Conservation (phyloP, 2,113 vertebrate species). For the Macrotus californicus region DNA sequence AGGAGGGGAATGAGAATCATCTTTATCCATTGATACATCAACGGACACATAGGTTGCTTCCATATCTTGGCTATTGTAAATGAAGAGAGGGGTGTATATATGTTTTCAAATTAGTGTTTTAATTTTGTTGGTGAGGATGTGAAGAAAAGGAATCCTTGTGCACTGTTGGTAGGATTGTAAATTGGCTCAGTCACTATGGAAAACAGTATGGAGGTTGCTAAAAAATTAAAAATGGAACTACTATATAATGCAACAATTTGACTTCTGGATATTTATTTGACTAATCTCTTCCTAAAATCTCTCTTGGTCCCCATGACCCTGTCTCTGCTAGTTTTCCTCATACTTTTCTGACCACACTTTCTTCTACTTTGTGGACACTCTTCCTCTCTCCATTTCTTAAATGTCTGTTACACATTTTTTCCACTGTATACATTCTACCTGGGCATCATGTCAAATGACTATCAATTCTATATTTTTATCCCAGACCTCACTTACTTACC, state of each 20-base stretch:
- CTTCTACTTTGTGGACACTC: background rate
- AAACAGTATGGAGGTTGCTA: background rate
- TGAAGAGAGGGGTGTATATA: background rate
- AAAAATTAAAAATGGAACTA: background rate
- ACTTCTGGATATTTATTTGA: background rate
- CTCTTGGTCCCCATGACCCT: background rate
- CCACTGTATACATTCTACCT: background rate
- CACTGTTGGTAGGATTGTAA: background rate
- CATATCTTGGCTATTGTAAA: background rate
- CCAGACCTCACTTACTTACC: background rate
- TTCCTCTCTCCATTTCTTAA: conserved; percentile 7
- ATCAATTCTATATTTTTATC: conserved; percentile 10
- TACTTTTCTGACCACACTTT: background rate
- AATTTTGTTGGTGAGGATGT: background rate
- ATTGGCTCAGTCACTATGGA: background rate
- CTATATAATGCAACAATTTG: background rate
- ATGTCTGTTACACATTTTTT: background rate
- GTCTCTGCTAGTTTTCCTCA: background rate
- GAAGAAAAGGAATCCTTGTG: background rate
- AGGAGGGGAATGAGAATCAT: background rate
- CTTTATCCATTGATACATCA: background rate
- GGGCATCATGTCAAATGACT: background rate
- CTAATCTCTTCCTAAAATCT: background rate
- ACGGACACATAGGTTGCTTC: background rate
- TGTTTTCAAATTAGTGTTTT: background rate